Evolutionary conservation across 2,797 vertebrate species (phyloP).

Genomic region (Xerus rutilus): DNA sequence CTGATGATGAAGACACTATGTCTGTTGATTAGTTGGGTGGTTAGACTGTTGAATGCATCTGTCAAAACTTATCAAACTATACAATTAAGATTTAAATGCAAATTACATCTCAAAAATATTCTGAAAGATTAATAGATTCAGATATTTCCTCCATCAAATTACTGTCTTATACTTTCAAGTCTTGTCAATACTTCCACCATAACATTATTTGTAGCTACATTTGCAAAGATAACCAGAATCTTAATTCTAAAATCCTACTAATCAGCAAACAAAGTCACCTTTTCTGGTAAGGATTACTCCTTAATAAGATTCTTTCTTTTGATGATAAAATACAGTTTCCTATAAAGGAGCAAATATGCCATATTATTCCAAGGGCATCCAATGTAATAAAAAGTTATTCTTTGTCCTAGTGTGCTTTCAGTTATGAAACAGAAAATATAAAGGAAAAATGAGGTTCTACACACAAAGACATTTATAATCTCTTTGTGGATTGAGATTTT

Average conservation of each 20-base stretch:
- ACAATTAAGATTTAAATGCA: slow-evolving; percentile 20
- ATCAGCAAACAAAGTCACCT: slow-evolving; percentile 19
- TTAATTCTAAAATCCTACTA: background rate
- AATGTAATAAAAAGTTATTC: slow-evolving; percentile 11
- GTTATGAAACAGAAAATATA: slow-evolving; percentile 2
- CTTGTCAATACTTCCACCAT: background rate
- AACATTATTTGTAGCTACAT: background rate
- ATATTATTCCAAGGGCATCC: background rate
- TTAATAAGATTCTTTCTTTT: background rate
- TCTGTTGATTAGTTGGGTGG: background rate
- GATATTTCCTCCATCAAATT: background rate
- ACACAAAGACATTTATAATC: background rate
- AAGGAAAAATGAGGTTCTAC: background rate
- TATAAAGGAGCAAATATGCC: background rate
- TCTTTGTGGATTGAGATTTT: background rate
- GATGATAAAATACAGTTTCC: slow-evolving; percentile 20
- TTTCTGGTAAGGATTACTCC: background rate
- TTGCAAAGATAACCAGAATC: background rate
- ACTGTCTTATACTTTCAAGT: background rate
- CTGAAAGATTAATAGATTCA: background rate
- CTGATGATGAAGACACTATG: background rate
- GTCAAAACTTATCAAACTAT: background rate
- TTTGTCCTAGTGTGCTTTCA: background rate
- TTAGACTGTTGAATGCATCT: background rate
- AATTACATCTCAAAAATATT: slow-evolving; percentile 6